Evolutionary conservation across 2,888 invertebrate species (phyloP).

Genomic region (Clivina fossor): DNA sequence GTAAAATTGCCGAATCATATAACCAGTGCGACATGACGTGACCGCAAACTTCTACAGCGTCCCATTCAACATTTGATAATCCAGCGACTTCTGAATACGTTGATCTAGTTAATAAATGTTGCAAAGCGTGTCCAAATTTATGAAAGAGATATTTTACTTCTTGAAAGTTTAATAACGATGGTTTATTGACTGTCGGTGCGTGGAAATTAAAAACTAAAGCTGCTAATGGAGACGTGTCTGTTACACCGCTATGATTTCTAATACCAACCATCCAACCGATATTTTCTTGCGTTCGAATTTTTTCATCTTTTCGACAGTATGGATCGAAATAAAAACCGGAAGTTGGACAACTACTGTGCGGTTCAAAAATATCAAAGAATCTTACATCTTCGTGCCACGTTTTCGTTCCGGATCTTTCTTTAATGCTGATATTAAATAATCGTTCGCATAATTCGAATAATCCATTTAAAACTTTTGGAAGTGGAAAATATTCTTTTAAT

Average conservation of each 20-base stretch:
- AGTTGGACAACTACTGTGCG: constrained; percentile 63
- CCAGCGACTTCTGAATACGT: constrained; percentile 85
- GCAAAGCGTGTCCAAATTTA: constrained; percentile 85
- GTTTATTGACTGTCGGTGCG: constrained; percentile 63
- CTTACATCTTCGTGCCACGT: constrained; percentile 87
- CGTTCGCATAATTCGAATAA: constrained; percentile 74
- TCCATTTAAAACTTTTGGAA: constrained; percentile 76
- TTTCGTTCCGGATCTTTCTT: constrained; percentile 65
- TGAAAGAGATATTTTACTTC: constrained; percentile 78
- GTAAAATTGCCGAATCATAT: constrained; percentile 61
- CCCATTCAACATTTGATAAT: constrained; percentile 89
- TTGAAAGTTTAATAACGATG: constrained; percentile 71
- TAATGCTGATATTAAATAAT: constrained; percentile 76
- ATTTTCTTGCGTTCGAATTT: constrained; percentile 61
- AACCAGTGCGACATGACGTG: constrained; percentile 83
- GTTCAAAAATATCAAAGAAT: constrained; percentile 78
- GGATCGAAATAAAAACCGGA: constrained; percentile 88
- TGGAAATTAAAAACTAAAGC: constrained; percentile 84
- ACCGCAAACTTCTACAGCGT: constrained; percentile 82
- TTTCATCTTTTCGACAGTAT: constrained; percentile 68
- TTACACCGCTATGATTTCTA: constrained; percentile 67
- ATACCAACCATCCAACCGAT: constrained; percentile 80
- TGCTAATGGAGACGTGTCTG: constrained; percentile 70
- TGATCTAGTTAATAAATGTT: constrained; percentile 80
- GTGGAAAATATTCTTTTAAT: constrained; percentile 79